Evolutionary conservation across 2,888 invertebrate genomes (phyloP).

Genomic region (Vanessa cardui): DNA sequence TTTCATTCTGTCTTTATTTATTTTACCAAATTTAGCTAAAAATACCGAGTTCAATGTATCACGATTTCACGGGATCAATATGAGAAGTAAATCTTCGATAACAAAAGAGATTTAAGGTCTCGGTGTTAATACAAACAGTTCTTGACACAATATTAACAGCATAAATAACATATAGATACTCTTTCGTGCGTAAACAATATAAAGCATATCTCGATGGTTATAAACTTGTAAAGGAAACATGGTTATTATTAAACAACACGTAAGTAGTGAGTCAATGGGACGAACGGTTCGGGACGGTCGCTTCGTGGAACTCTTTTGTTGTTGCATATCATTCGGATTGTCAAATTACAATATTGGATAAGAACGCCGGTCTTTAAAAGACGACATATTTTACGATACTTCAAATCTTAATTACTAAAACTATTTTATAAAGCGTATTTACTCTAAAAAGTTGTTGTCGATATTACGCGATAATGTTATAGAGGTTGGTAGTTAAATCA

Average conservation of each 20-base stretch:
- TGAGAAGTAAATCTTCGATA: conserved; percentile 17
- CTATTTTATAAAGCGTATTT: not conserved
- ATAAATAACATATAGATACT: conserved; percentile 20
- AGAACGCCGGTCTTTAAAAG: conserved; percentile 48
- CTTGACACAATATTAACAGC: conserved; percentile 13
- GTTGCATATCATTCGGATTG: conserved; percentile 78
- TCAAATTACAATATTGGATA: conserved; percentile 70
- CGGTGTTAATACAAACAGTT: conserved; percentile 14
- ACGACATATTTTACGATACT: conserved; percentile 1
- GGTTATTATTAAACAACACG: conserved; percentile 75
- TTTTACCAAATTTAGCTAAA: not conserved
- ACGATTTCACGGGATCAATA: conserved; percentile 3
- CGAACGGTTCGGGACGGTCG: conserved; percentile 65
- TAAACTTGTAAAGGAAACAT: conserved; percentile 56
- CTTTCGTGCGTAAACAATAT: conserved; percentile 21
- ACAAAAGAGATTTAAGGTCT: conserved; percentile 11
- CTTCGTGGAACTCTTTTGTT: conserved; percentile 78
- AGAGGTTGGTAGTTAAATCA: not conserved
- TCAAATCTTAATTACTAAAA: not conserved
- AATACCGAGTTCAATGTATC: conserved; percentile 12
- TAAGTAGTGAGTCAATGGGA: conserved; percentile 75
- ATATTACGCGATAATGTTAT: not conserved
- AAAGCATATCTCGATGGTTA: conserved; percentile 20
- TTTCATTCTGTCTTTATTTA: not conserved
- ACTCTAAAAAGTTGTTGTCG: not conserved